Base-by-base conservation (phyloP, 2,113 vertebrate genomes). In the Pelobates fuscus region DNA sequence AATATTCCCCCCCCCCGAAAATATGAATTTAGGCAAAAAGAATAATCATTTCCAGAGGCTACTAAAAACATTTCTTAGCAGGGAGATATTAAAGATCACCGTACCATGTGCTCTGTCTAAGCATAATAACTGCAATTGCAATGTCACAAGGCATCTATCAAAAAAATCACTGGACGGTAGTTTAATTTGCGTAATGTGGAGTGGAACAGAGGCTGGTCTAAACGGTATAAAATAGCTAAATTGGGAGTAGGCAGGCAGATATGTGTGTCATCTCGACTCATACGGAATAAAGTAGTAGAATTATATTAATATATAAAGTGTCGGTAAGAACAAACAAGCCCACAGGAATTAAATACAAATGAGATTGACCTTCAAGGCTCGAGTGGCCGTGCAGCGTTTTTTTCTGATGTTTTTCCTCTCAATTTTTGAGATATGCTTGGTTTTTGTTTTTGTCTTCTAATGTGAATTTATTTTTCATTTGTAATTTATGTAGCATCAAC, bases 21-120 rank as follows among this genome's bases (percentile, higher is more conserved):
- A 12, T 14, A 70, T 27, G 25, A 46, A 26, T 14, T 54, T 32
- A 54, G 30, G 43, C 59, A 37, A 52, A 18, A 32, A n/a, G 8
- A 63, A 37, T 26, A 25, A 63, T 24, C 21, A 11, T 72, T 63
- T 54, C 70, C 63, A 41, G 54, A 63, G 70, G 70, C 70, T 63
- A 72, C 17, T 29, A n/a, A 37, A 72, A 72, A 63, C 59, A 71
- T 71, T 71, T 71, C 58, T 44, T 58, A 44, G 55, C 18, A 60
- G 68, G 30, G 17, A 44, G 68, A 70, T 41, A 15, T 18, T 60
- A 43, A 59, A 60, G 57, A 71, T 71, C 37, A 71, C 21, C 2
- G 41, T 12, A 55, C 30, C 59, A 24, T 18, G 58, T 71, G 70
- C 59, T 2, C 18, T 26, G 60, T 18, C 23, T 11, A 43, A 71